Evolutionary conservation across 2,888 invertebrate genomes (phyloP), one percentile per base, ranked within the genome.

Genomic region (Ceriagrion tenellum): DNA sequence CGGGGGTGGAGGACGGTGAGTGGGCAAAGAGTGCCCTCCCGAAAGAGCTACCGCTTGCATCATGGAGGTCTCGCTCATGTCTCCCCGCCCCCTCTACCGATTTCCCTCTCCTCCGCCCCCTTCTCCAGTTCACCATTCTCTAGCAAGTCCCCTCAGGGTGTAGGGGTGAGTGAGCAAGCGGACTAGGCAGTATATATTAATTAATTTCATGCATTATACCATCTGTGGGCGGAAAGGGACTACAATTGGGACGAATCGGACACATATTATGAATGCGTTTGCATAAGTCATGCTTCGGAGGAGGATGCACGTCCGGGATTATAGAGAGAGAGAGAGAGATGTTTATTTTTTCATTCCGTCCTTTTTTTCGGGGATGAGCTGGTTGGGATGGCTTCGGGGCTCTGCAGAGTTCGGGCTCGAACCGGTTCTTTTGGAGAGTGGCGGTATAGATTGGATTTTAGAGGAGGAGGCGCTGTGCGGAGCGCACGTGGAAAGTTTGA

Each of bases 201-300:
- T 81, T 81, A 81, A 81, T 81, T 81, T 35, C 81, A 35, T 81
- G 35, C 81, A 81, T 81, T 81, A 81, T 81, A 81, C 81, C 81
- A 81, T 81, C 81, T 81, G 81, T n/a, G 81, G 30, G 81, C 30
- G 81, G 81, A 81, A 35, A n/a, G 35, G 18, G 23, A 8, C 18
- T n/a, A 81, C 13, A 3, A 20, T 18, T 18, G 35, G 12, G 30
- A n/a, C 2, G 81, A 13, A 18, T 2, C 3, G 59, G 59, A 20
- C 59, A 59, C 81, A 26, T 69, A 26, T 59, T 81, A 81, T 81
- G 26, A 35, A 81, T 81, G 81, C 81, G 35, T 81, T 81, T 81
- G 81, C 81, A 81, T 81, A 81, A 81, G 81, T 81, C 81, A 81
- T 81, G 81, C 26, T 81, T 81, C 81, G 35, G 35, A 81, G 16